phyloP scores from a whole-genome alignment of 2,888 invertebrate genomes.

The Dorcus hopei region DNA sequence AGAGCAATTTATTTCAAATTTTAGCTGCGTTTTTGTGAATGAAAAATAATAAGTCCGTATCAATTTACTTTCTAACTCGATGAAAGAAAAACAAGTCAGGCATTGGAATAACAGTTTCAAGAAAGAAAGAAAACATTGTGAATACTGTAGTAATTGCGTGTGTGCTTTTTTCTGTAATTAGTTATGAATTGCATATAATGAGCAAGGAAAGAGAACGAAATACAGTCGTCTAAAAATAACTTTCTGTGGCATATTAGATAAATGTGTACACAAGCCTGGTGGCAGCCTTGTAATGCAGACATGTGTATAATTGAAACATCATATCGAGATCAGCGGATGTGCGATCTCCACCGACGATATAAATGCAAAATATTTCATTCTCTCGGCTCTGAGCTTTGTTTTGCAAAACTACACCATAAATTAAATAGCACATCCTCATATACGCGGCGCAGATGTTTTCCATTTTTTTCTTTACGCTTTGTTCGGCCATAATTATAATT shows the following conservation, averaged over 20 bases:
- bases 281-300: slow-evolving; percentile 1
- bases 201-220: too few species aligned
- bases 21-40: too few species aligned
- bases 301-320: slow-evolving; percentile 2
- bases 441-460: neutral
- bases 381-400: slow-evolving; percentile 1
- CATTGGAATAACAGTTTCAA: too few species aligned
- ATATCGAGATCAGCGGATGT: slow-evolving; percentile 3
- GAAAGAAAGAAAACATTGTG: too few species aligned
- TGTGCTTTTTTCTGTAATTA: too few species aligned
- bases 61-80: too few species aligned
- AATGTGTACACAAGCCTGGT: neutral
- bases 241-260: neutral
- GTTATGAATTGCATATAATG: too few species aligned
- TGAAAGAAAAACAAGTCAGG: too few species aligned
- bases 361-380: slow-evolving; percentile 1
- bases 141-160: too few species aligned
- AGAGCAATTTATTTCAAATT: too few species aligned
- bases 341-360: slow-evolving; percentile 3
- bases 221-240: too few species aligned
- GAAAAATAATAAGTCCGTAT: too few species aligned
- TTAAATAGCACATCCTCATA: neutral
- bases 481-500: slow-evolving; percentile 1
- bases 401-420: neutral
- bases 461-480: neutral